Base-by-base conservation (phyloP, 2,888 invertebrate species). In the Gonocerus acuteangulatus region DNA sequence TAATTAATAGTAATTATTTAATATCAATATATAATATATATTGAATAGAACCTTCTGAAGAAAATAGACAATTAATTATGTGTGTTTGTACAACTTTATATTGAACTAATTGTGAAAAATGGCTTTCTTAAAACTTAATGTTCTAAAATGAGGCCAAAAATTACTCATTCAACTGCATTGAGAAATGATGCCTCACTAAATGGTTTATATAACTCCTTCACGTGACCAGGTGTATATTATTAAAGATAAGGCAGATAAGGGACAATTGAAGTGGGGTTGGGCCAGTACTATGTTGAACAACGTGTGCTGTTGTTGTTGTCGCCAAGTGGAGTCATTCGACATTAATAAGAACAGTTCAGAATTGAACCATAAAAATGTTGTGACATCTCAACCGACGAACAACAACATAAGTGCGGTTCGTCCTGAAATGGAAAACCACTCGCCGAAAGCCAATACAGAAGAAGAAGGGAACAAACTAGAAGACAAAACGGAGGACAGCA, bases 281-380 rank as follows among this genome's bases (percentile, higher is more conserved):
- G 19, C 32, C 57, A 57, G 57, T 57, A 57, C 13, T 57, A 57
- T 57, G 57, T 47, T 57, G 57, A 57, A 32, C 57, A 45, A n/a
- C 19, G 21, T 42, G 27, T 57, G 44, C 47, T 57, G 57, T 57
- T 49, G 22, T 48, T 48, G 48, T 27, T 49, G 49, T 49, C 16
- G 54, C 39, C 32, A 54, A 23, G 23, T 16, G 0, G 54, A 39
- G 39, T 54, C 54, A 4, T 39, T 54, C 3, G 54, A 54, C 42
- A 22, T 54, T 6, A 54, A 54, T 9, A 22, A 42, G 1, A 54
- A 54, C 22, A n/a, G 9, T 2, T n/a, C 22, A 9, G 2, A 21
- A 39, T n/a, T 39, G n/a, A n/a, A 4, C 13, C 3, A 9, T 3
- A 13, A 23, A 6, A 22, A 42, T n/a, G 54, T 42, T 7, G 47